phyloP scores from a whole-genome alignment of 2,797 vertebrate genomes.

The Danio albolineatus region DNA sequence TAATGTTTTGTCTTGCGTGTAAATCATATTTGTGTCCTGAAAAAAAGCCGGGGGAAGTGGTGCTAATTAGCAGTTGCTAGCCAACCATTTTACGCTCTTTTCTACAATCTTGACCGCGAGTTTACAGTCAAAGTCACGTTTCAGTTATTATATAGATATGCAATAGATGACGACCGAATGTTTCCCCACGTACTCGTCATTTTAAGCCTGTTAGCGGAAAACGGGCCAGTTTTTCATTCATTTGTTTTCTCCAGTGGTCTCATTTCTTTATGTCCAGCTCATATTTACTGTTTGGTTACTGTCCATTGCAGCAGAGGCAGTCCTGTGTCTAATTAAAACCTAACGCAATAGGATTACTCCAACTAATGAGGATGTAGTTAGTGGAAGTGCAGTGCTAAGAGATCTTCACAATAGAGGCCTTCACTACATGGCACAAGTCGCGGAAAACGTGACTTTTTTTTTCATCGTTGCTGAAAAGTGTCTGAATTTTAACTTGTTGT shows the following conservation, averaged over 20 bases:
- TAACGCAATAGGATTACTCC: slow-evolving; percentile 56
- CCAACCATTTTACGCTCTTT: slow-evolving; percentile 12
- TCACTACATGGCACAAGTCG: background rate
- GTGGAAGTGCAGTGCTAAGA: slow-evolving; percentile 49
- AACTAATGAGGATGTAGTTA: slow-evolving; percentile 65
- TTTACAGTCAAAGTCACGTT: background rate
- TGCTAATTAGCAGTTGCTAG: slow-evolving; percentile 33
- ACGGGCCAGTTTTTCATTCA: background rate
- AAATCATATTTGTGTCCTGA: background rate
- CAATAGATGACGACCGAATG: background rate
- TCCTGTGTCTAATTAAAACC: slow-evolving; percentile 16
- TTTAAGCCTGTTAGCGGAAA: background rate
- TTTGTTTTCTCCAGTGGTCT: background rate
- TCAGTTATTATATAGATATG: background rate
- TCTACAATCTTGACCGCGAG: background rate
- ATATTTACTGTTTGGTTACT: background rate
- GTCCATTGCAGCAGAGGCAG: background rate
- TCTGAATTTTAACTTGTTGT: background rate
- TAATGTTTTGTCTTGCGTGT: background rate
- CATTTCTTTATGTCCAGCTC: background rate
- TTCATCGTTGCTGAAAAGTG: background rate
- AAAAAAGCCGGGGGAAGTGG: slow-evolving; percentile 17
- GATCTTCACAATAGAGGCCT: slow-evolving; percentile 45
- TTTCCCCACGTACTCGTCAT: background rate
- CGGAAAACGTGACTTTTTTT: background rate